Evolutionary conservation across 2,888 invertebrate species (phyloP).

Genomic region (Drosophila subquinaria): DNA sequence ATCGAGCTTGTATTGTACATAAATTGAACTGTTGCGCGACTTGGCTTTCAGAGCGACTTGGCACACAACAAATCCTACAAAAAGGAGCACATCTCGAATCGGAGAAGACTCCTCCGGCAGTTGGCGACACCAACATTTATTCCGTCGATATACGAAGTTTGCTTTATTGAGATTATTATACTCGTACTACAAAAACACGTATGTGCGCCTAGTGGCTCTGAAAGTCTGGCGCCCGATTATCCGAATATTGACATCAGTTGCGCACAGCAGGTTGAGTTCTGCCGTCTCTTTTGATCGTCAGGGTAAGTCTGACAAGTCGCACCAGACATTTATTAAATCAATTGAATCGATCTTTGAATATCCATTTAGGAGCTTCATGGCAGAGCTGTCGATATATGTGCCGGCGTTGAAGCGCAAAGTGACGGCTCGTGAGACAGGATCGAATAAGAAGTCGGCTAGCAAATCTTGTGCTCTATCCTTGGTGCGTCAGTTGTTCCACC

Average conservation of each 20-base stretch:
- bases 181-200: too few species aligned
- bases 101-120: neutral
- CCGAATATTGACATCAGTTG: slow-evolving; percentile 35
- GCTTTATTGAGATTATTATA: slow-evolving; percentile 7
- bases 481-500: slow-evolving; percentile 96
- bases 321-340: neutral
- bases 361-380: slow-evolving; percentile 94
- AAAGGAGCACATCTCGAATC: neutral
- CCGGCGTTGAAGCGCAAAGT: slow-evolving; percentile 92
- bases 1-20: slow-evolving; percentile 41
- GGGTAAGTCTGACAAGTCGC: slow-evolving; percentile 56
- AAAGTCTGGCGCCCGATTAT: slow-evolving; percentile 33
- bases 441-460: slow-evolving; percentile 98
- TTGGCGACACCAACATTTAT: neutral
- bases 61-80: slow-evolving; percentile 29
- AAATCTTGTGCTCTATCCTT: slow-evolving; percentile 98
- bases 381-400: slow-evolving; percentile 95
- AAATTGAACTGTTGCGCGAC: neutral
- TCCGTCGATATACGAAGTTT: neutral
- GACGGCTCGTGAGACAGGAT: slow-evolving; percentile 95
- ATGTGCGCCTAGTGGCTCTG: slow-evolving; percentile 66
- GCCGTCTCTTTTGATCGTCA: slow-evolving; percentile 21
- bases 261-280: slow-evolving; percentile 47
- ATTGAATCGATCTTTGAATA: neutral
- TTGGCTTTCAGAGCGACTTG: slow-evolving; percentile 62